Base-by-base conservation (phyloP, 2,888 invertebrate genomes). In the Trichopoda pennipes region DNA sequence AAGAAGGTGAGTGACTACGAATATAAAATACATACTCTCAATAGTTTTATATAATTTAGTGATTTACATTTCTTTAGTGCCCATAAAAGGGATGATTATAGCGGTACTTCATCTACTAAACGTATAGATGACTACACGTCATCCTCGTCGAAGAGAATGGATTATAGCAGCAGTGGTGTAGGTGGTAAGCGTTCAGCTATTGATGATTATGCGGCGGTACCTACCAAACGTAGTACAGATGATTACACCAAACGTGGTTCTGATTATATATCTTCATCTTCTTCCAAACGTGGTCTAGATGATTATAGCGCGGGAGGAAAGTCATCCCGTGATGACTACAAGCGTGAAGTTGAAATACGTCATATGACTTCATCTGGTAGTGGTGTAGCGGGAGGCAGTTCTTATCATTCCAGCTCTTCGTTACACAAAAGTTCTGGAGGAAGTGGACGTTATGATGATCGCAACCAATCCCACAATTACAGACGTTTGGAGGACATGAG, bases 261-360 rank as follows among this genome's bases (percentile, higher is more conserved):
- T 28, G 88, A 86, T 70, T 90, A 90, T 61, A 88, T 90, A 42
- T 85, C 85, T 9, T 61, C 83, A 38, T 85, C 86, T 1, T 85
- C 88, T 2, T 85, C 86, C 19, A 89, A 90, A 69, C 88, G 87
- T 28, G 83, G 73, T 12, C 81, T 89, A 70, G 90, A 89, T 38
- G 89, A 89, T 63, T 87, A 88, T 49, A 70, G 84, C 8, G 85
- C 89, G 19, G 87, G 86, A 78, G 77, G 80, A 28, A 86, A 86
- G 63, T 49, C 84, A 8, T 80, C 84, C 7, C 86, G 87, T 9
- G 87, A 87, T 28, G 87, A 87, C 1, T 88, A 90, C 68, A 90
- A 90, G 44, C 89, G 91, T n/a, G 91, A 91, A 17, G 89, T 90
- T 12, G 91, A 91, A 58, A 87, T 91, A n/a, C 90, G 88, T 58